Conservation (phyloP, 2,888 invertebrate species). For the Tigriopus californicus region DNA sequence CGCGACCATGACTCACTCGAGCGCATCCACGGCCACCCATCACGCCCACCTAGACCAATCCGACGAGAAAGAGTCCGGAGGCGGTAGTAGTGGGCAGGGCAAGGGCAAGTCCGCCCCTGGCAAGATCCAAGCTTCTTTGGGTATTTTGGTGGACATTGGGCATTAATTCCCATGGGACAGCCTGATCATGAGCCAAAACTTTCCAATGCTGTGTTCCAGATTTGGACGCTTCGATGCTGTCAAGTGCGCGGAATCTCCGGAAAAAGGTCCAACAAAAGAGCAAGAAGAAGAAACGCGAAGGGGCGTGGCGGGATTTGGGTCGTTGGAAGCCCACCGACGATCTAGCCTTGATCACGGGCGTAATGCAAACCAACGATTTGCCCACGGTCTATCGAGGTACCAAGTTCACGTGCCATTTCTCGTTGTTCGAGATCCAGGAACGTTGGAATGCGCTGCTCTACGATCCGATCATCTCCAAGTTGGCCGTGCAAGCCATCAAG, state of each 20-base stretch:
- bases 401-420: constrained; percentile 88
- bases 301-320: constrained; percentile 35
- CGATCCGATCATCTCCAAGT: constrained; percentile 77
- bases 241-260: not conserved
- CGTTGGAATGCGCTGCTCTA: constrained; percentile 91
- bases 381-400: constrained; percentile 61
- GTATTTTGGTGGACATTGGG: not conserved
- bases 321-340: constrained; percentile 97
- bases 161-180: too few relatives aligned
- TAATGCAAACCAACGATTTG: constrained; percentile 48
- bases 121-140: constrained; percentile 17
- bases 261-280: not conserved
- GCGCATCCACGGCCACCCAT: not conserved
- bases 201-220: too few relatives aligned
- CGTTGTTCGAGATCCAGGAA: constrained; percentile 76
- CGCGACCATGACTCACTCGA: not conserved
- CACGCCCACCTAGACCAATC: too few relatives aligned
- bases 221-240: not conserved
- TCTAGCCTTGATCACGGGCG: constrained; percentile 73
- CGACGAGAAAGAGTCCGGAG: too few relatives aligned
- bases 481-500: constrained; percentile 78
- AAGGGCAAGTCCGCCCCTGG: too few relatives aligned
- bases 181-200: too few relatives aligned
- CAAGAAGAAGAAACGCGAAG: not conserved
- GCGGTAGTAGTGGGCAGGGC: too few relatives aligned